Percentiles rank a stretch among this genome's conserved stretches.
phyloP scores from a whole-genome alignment of 2,888 invertebrate genomes.

The Sinopyrophorus schimmeli region DNA sequence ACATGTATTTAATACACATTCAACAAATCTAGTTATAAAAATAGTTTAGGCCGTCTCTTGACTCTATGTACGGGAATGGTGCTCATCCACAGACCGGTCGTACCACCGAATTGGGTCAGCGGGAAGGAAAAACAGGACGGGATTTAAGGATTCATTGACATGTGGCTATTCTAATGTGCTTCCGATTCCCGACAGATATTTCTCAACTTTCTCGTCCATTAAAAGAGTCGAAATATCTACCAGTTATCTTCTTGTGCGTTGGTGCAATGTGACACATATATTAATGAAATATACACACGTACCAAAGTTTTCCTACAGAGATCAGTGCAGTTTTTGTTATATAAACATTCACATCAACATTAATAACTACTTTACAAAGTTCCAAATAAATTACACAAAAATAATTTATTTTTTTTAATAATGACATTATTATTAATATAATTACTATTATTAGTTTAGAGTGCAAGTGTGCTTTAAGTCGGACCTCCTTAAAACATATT shows the following conservation, averaged over 20 bases:
- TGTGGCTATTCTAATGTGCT: constrained; percentile 44
- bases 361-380: constrained; percentile 44
- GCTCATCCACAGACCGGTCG: constrained; percentile 36
- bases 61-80: constrained; percentile 40
- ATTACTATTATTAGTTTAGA: constrained; percentile 39
- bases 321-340: constrained; percentile 47
- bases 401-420: constrained; percentile 38
- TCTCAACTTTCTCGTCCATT: background rate
- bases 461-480: constrained; percentile 41
- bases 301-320: constrained; percentile 45
- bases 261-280: constrained; percentile 50
- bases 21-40: constrained; percentile 53
- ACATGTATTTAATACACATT: constrained; percentile 49
- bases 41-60: constrained; percentile 53
- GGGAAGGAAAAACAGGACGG: constrained; percentile 34
- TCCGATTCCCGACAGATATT: constrained; percentile 14
- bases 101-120: constrained; percentile 35
- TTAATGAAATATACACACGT: constrained; percentile 46
- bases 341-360: constrained; percentile 49
- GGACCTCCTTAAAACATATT: constrained; percentile 47
- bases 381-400: constrained; percentile 49
- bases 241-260: constrained; percentile 45
- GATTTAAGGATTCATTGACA: constrained; percentile 44
- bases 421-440: constrained; percentile 23
- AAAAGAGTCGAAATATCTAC: background rate